These are phyloP conservation scores for Benthosema pterotum DNA, from an alignment of 2,797 vertebrate genomes.

Conservation along the genomic window DNA sequence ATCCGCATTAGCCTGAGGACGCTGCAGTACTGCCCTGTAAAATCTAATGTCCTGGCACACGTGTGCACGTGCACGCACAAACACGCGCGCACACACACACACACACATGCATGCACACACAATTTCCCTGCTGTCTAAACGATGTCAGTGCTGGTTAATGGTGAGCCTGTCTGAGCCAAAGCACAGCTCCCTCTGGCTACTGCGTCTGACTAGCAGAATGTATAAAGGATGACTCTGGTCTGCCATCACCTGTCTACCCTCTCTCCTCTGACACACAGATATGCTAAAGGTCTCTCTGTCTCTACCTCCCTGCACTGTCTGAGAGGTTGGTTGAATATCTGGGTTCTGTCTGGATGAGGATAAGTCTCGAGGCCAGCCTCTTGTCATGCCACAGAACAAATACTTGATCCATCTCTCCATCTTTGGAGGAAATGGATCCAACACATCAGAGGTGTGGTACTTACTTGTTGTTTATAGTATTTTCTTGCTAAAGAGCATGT, in stretches of 20 bases:
- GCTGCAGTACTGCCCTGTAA: slow-evolving; percentile 5
- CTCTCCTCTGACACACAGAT: slow-evolving; percentile 38
- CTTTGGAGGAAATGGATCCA: neutral
- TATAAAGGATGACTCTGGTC: slow-evolving; percentile 27
- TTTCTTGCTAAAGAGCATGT: neutral
- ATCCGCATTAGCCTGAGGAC: slow-evolving; percentile 17
- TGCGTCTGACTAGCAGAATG: slow-evolving; percentile 37
- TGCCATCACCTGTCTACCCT: slow-evolving; percentile 44
- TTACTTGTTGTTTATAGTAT: neutral
- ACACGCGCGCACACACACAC: no score
- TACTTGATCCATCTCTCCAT: neutral
- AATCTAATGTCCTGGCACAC: slow-evolving; percentile 26
- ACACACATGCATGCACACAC: no score
- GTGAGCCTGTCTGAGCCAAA: slow-evolving; percentile 41
- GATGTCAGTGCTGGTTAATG: slow-evolving; percentile 54
- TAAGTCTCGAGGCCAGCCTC: neutral
- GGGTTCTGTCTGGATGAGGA: slow-evolving; percentile 8
- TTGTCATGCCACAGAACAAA: neutral
- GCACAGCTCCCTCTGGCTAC: slow-evolving; percentile 37
- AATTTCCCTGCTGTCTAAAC: slow-evolving; percentile 44
- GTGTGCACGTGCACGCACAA: no score
- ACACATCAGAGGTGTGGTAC: neutral
- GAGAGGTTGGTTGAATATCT: slow-evolving; percentile 1
- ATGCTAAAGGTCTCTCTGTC: slow-evolving; percentile 26
- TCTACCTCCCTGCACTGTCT: neutral